Evolutionary conservation across 2,113 vertebrate genomes (phyloP), one percentile per base, ranked within the genome.

Genomic region (Solea solea): DNA sequence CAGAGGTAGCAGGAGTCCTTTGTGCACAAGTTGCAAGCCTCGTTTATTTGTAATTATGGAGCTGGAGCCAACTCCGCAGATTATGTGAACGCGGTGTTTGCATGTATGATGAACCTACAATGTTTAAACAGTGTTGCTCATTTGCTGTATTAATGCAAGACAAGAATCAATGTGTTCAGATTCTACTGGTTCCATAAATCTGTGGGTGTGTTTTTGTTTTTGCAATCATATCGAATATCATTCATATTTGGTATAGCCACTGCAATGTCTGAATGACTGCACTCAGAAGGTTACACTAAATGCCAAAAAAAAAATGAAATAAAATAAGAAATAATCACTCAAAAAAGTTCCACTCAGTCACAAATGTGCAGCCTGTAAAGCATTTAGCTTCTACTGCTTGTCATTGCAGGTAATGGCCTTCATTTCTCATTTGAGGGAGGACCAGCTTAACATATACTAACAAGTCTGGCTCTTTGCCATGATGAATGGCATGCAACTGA

Each of bases 361-460:
- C 7, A 64, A 9, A 40, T 42, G 14, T 59, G 21, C 14, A 53
- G 69, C 39, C 51, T 69, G 44, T 55, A 74, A 90, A 88, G 82
- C 1, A 55, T 84, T 90, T 90, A 89, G 79, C 82, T 91, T 90
- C 82, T 72, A 64, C 61, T 28, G 15, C 60, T 62, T 86, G 82
- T 86, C 89, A 90, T 65, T 79, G 72, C 83, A 80, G 83, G 89
- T 87, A 80, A 90, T 90, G 62, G 46, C 80, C 86, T 89, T 85
- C 89, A 91, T 90, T 90, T 91, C 84, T 89, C 73, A 78, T 79
- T 53, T 40, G 49, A 56, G 9, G 54, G 16, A 63, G 52, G 72
- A 69, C 68, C 61, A 42, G 71, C 72, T 77, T 83, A 70, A 73
- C 61, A 73, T 41, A 72, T 2, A 69, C 51, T 80, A 87, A 85